These are phyloP conservation scores for Australoheros scitulus DNA, from an alignment of 2,113 vertebrate species.

Conservation along the genomic window DNA sequence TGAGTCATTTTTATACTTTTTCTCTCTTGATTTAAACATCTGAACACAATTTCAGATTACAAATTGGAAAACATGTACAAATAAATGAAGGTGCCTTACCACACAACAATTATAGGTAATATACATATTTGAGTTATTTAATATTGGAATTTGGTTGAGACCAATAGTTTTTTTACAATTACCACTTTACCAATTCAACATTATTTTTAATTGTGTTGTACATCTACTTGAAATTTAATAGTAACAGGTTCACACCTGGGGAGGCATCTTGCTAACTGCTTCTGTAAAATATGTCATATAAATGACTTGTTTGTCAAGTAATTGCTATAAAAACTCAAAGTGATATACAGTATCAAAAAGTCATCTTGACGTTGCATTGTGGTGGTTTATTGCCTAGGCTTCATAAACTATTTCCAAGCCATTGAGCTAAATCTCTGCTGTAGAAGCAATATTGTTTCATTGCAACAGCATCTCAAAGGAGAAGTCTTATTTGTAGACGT, in stretches of 20 bases:
- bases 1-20: background rate
- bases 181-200: background rate
- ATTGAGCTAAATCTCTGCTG: conserved; percentile 5
- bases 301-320: background rate
- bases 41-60: background rate
- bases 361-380: background rate
- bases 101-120: background rate
- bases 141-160: background rate
- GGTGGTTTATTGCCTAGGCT: conserved; percentile 10
- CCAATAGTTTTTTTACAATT: background rate
- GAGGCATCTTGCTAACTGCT: no score
- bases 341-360: background rate
- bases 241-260: background rate
- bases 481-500: conserved; percentile 43
- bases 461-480: conserved; percentile 30
- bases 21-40: background rate
- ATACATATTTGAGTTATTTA: background rate
- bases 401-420: conserved; percentile 13
- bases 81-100: background rate
- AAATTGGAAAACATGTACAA: background rate
- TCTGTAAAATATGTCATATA: background rate
- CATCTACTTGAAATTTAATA: background rate
- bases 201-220: background rate
- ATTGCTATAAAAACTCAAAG: background rate
- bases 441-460: conserved; percentile 31